Evolutionary conservation across 2,797 vertebrate genomes (phyloP).

Genomic region (Lepilemur ruficaudatus): DNA sequence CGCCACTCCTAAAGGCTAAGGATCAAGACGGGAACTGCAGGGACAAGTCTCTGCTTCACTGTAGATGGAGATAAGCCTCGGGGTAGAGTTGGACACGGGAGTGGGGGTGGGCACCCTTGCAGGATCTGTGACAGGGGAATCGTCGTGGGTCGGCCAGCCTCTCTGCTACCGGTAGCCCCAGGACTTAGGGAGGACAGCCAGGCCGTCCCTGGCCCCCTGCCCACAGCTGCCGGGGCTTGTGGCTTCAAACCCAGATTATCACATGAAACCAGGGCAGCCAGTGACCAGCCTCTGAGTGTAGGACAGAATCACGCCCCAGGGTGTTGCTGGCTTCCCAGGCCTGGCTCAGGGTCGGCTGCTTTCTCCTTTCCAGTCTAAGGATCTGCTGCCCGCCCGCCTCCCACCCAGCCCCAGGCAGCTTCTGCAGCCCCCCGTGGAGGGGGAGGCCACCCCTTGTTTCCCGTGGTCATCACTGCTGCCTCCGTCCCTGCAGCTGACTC

Average conservation of each 20-base stretch:
- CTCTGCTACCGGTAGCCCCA: neutral
- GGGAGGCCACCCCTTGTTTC: too few species aligned
- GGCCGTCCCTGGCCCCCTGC: neutral
- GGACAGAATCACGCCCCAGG: neutral
- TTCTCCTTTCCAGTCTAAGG: neutral
- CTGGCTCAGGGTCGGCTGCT: rapidly evolving
- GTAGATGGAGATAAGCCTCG: neutral
- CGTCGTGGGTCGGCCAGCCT: rapidly evolving
- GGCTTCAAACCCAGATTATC: neutral
- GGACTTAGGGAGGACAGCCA: too few species aligned
- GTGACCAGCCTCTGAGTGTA: neutral
- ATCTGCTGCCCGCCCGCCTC: neutral
- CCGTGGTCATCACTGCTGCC: rapidly evolving
- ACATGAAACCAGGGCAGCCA: neutral
- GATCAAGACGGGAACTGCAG: neutral
- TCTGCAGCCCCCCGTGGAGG: neutral
- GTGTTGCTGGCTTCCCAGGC: too few species aligned
- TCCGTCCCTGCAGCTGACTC: neutral
- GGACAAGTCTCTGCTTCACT: neutral
- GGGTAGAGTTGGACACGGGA: rapidly evolving
- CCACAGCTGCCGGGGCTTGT: neutral
- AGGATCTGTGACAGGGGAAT: neutral
- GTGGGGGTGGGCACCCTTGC: neutral
- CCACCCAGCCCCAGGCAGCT: neutral
- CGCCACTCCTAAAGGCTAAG: neutral